Percentiles rank a stretch among this genome's conserved stretches.
Evolutionary conservation across 2,113 vertebrate species (phyloP).

Genomic region (Orycteropus afer): DNA sequence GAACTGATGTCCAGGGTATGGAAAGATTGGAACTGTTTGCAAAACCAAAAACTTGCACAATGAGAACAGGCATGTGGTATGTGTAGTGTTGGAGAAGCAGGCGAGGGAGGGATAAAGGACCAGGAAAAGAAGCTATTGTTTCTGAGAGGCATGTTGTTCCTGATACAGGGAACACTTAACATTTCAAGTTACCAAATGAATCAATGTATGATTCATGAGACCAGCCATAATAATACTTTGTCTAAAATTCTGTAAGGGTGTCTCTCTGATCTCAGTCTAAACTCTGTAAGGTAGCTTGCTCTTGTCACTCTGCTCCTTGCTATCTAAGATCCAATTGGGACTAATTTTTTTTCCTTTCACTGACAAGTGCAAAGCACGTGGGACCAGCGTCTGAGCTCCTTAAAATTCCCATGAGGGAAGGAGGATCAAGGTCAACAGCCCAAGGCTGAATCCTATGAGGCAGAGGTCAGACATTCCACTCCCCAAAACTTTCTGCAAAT

Average conservation of each 20-base stretch:
- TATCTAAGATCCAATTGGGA: not conserved
- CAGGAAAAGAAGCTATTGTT: not conserved
- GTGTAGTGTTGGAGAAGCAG: not conserved
- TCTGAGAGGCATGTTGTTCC: not conserved
- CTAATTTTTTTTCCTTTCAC: not conserved
- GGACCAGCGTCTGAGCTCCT: no score
- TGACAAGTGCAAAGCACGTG: no score
- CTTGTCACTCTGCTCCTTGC: not conserved
- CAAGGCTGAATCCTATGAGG: no score
- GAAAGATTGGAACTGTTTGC: not conserved
- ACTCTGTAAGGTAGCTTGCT: not conserved
- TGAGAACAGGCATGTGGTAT: not conserved
- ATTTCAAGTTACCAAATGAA: not conserved
- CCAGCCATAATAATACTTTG: not conserved
- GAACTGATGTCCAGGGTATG: not conserved
- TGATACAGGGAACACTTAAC: not conserved
- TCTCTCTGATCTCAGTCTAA: not conserved
- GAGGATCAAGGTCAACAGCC: no score
- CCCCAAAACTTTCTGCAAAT: no score
- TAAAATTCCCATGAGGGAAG: no score
- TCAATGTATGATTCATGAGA: not conserved
- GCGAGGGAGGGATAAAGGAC: accelerated
- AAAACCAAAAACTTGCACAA: not conserved
- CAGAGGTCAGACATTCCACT: no score
- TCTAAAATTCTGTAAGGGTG: not conserved